phyloP scores from a whole-genome alignment of 2,888 invertebrate species.

The Bombylius major region DNA sequence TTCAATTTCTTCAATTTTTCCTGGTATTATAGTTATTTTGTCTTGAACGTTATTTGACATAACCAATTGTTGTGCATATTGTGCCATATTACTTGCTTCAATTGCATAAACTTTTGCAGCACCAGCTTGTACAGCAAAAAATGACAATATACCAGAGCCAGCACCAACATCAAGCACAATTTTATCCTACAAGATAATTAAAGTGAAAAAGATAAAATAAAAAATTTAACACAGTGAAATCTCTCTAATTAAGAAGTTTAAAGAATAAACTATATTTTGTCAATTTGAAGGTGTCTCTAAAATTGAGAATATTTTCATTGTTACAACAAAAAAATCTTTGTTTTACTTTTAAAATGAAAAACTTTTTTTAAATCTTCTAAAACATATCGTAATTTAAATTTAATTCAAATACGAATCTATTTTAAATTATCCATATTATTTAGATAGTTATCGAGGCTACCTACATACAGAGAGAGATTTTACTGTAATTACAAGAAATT shows the following conservation, averaged over 20 bases:
- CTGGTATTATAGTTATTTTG: constrained; percentile 84
- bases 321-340: too few relatives aligned
- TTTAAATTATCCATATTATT: too few relatives aligned
- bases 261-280: not conserved
- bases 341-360: too few relatives aligned
- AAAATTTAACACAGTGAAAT: not conserved
- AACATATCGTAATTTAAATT: too few relatives aligned
- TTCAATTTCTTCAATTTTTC: constrained; percentile 96
- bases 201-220: constrained; percentile 9
- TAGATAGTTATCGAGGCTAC: too few relatives aligned
- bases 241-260: not conserved
- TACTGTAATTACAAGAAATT: too few relatives aligned
- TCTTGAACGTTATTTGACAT: constrained; percentile 78
- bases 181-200: constrained; percentile 59
- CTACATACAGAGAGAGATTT: too few relatives aligned
- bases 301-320: too few relatives aligned
- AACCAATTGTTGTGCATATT: constrained; percentile 84
- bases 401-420: too few relatives aligned
- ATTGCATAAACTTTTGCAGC: constrained; percentile 95
- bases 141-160: constrained; percentile 95
- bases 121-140: constrained; percentile 96
- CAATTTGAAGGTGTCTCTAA: too few relatives aligned
- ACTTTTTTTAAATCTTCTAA: too few relatives aligned
- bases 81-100: constrained; percentile 98
- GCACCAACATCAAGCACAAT: constrained; percentile 96